Conservation (phyloP, 2,888 invertebrate genomes). For the Ganaspis brasiliensis region DNA sequence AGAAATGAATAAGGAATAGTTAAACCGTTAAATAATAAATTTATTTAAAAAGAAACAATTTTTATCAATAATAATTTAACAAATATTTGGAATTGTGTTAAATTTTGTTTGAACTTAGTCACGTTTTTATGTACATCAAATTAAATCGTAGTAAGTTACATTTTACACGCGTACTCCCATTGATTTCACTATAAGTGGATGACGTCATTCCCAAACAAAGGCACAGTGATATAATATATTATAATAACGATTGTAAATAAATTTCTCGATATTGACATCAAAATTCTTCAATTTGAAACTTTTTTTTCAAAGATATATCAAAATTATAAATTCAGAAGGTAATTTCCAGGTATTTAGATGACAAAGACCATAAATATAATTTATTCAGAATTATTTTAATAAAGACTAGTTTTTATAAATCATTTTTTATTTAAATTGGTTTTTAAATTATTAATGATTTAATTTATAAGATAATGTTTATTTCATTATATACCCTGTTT, state of each 20-base stretch:
- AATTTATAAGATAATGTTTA: no score
- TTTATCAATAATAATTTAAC: no score
- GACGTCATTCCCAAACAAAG: slow-evolving; percentile 8
- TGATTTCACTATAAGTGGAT: not conserved
- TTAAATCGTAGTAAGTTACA: slow-evolving; percentile 1
- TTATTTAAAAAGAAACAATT: not conserved
- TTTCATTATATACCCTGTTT: no score
- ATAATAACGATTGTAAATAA: not conserved
- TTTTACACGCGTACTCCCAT: not conserved
- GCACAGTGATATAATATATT: not conserved
- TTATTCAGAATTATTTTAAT: no score
- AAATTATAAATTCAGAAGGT: not conserved
- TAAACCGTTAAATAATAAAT: not conserved
- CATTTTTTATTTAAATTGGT: no score
- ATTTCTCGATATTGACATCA: not conserved
- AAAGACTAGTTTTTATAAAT: no score
- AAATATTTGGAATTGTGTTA: no score
- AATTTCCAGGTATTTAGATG: no score
- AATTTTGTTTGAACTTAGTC: not conserved
- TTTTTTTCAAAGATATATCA: not conserved
- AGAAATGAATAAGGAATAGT: no score
- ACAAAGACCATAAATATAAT: no score
- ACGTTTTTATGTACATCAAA: not conserved
- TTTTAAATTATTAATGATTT: no score
- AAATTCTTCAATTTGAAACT: not conserved